Percentiles rank a stretch among this genome's conserved stretches.
Conservation (phyloP, 2,888 invertebrate genomes). For the Meandrusa payeni region DNA sequence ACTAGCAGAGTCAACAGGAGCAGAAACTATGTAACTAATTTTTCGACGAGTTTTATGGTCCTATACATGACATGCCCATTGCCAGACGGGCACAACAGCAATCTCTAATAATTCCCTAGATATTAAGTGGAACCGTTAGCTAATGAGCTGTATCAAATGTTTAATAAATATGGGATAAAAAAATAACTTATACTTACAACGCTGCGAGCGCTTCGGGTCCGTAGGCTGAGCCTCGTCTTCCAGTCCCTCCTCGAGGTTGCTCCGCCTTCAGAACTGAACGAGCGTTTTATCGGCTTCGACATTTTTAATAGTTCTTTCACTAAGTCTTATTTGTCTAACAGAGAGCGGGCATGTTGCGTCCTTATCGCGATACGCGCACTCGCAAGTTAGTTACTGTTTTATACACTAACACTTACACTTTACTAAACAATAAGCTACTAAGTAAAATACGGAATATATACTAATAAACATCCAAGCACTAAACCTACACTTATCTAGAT, state of each 20-base stretch:
- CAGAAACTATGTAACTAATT: too few species aligned
- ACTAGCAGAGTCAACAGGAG: too few species aligned
- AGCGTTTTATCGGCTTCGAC: conserved; percentile 82
- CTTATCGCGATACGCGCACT: conserved; percentile 28
- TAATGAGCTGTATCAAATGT: too few species aligned
- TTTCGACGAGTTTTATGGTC: too few species aligned
- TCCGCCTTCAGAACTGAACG: conserved; percentile 83
- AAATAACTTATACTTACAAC: conserved; percentile 63
- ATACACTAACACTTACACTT: conserved; percentile 8
- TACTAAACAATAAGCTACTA: not conserved
- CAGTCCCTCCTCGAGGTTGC: conserved; percentile 83
- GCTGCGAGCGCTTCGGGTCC: conserved; percentile 84
- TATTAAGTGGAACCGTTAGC: too few species aligned
- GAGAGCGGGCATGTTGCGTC: conserved; percentile 39
- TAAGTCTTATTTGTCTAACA: conserved; percentile 12
- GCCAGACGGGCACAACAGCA: too few species aligned
- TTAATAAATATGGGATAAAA: conserved; percentile 10
- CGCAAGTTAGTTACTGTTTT: conserved; percentile 1
- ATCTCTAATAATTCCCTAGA: too few species aligned
- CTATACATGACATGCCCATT: too few species aligned
- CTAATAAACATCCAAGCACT: too few species aligned
- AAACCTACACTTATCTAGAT: too few species aligned
- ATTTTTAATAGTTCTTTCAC: conserved; percentile 35
- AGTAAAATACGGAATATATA: not conserved
- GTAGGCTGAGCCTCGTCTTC: conserved; percentile 87